Percentiles rank a stretch among this genome's conserved stretches.
Conservation (phyloP, 2,888 invertebrate genomes). For the Heliconius ethilla region DNA sequence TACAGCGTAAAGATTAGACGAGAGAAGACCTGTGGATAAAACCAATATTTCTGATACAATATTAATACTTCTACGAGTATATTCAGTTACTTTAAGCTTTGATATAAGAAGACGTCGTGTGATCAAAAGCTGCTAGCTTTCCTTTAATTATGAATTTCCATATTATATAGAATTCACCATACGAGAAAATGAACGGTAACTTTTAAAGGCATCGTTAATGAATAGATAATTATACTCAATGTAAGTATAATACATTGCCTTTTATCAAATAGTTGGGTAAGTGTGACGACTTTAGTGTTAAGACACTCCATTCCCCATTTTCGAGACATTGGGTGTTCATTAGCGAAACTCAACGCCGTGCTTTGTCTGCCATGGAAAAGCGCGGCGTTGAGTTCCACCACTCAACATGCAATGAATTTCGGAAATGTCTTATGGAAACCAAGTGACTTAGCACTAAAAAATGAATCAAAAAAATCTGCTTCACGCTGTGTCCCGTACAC, state of each 20-base stretch:
- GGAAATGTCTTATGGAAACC: too few species aligned
- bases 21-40: background rate
- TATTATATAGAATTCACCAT: background rate
- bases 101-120: constrained; percentile 1
- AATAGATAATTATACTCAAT: background rate
- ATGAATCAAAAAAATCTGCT: too few species aligned
- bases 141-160: constrained; percentile 6
- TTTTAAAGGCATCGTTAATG: background rate
- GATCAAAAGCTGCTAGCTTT: constrained; percentile 8
- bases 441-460: too few species aligned
- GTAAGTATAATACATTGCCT: background rate
- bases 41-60: background rate
- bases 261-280: too few species aligned
- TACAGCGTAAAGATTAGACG: background rate
- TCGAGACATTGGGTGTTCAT: background rate
- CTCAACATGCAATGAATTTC: too few species aligned
- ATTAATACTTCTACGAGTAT: background rate
- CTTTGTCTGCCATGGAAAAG: too few species aligned
- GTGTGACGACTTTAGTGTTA: too few species aligned
- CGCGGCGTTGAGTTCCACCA: too few species aligned
- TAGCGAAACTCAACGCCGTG: background rate
- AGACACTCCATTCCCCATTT: background rate
- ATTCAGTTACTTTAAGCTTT: constrained; percentile 10
- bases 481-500: too few species aligned
- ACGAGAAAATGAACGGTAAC: background rate